phyloP scores from a whole-genome alignment of 2,113 vertebrate species.

The Copsychus sechellarum region DNA sequence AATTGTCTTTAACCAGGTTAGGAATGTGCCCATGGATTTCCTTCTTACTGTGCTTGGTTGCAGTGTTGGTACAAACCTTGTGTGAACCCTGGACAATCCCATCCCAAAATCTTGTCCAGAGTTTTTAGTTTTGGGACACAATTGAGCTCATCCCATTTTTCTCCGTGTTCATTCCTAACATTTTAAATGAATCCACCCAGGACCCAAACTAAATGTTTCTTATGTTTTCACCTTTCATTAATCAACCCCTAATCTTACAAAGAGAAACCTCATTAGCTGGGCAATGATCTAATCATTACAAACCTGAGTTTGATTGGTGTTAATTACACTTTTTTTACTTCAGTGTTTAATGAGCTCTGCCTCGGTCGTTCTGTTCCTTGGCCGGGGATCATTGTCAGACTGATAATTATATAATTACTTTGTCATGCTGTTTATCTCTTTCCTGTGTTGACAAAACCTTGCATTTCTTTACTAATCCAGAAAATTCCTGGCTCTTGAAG shows the following conservation, averaged over 20 bases:
- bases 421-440: not conserved
- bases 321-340: not conserved
- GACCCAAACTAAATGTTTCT: not conserved
- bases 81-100: not conserved
- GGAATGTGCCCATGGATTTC: fast-evolving
- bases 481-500: not conserved
- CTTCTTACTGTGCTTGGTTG: not conserved
- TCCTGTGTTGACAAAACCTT: not conserved
- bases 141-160: fast-evolving
- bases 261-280: not conserved
- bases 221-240: not conserved
- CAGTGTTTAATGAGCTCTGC: conserved; percentile 11
- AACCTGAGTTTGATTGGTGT: not conserved
- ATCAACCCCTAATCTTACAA: not conserved
- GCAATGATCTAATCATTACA: not conserved
- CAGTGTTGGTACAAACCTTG: not conserved
- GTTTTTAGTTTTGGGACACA: not conserved
- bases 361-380: not conserved
- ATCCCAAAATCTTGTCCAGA: not conserved
- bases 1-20: not conserved
- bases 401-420: not conserved
- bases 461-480: not conserved
- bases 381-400: not conserved
- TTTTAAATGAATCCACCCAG: not conserved
- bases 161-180: not conserved